Percentiles rank a stretch among this genome's conserved stretches.
Evolutionary conservation across 2,888 invertebrate genomes (phyloP).

Genomic region (Yponomeuta malinellus): DNA sequence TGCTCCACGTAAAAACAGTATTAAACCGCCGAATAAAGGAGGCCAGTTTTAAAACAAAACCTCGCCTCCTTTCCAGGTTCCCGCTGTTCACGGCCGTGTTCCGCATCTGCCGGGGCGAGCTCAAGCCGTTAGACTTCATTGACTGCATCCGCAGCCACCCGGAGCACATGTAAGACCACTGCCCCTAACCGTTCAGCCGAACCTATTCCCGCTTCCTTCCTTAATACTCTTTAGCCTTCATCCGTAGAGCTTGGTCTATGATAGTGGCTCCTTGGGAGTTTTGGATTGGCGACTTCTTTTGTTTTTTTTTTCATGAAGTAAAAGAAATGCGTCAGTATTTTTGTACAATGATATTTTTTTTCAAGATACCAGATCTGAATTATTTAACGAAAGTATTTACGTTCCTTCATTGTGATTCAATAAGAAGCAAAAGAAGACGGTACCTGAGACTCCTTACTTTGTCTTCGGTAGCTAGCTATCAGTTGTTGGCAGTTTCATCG

Average conservation of each 20-base stretch:
- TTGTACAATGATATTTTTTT: neutral
- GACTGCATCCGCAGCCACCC: conserved; percentile 96
- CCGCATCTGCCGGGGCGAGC: conserved; percentile 90
- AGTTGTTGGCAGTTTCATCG: conserved; percentile 7
- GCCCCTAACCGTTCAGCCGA: neutral
- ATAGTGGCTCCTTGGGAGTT: neutral
- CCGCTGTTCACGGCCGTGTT: conserved; percentile 97
- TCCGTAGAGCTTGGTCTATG: neutral
- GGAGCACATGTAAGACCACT: conserved; percentile 93
- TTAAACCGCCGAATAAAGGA: too few species aligned
- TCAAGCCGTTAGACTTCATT: conserved; percentile 88
- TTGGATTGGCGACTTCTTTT: neutral
- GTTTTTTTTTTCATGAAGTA: neutral
- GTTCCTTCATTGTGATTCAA: neutral
- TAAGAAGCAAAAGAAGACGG: conserved; percentile 4
- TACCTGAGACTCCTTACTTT: neutral
- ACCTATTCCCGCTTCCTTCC: conserved; percentile 1
- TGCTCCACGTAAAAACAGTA: too few species aligned
- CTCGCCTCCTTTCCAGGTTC: conserved; percentile 79
- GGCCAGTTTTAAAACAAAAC: neutral
- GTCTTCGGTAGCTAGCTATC: neutral
- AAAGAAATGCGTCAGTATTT: too few species aligned
- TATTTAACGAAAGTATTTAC: neutral
- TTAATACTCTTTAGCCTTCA: neutral
- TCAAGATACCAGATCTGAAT: neutral